Evolutionary conservation across 1,140 invertebrate species (phyloP), one percentile per base, ranked within the genome.

Genomic region (Nylanderia fulva): DNA sequence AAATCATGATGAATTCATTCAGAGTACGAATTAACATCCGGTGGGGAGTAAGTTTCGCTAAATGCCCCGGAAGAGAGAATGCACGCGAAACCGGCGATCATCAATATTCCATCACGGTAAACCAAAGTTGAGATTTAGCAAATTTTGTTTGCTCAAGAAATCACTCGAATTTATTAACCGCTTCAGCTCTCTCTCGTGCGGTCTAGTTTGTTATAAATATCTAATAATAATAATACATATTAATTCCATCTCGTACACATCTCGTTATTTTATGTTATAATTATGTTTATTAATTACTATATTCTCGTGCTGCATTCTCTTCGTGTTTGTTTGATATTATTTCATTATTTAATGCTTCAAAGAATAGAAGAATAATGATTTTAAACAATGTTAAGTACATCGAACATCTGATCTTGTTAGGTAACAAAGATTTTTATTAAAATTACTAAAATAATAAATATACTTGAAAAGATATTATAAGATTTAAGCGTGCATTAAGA

Each of bases 1-100:
- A 80, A 87, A 89, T 89, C 87, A 89, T 89, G 87, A 89, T 84
- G 87, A 88, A 89, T 89, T 89, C 85, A 89, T 89, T 84, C 74
- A 74, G 83, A 89, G 66, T 90, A 79, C 60, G 85, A 85, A 87
- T 89, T 90, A 90, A 83, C 88, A 82, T 90, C 85, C 85, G 88
- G 79, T 88, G 79, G 87, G 84, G 77, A 42, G 36, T 85, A 75
- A 86, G 66, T 88, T 89, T 89, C 68, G 79, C 87, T 88, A 89
- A 89, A 89, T 88, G 85, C 85, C 74, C 45, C 87, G 88, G 87
- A 89, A 86, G 88, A 82, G 66, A 82, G 66, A 82, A 48, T 68
- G 76, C 88, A 84, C 56, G 87, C 87, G 60, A 88, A 86, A 89
- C 85, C 83, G 75, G 83, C 74, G 77, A 88, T 88, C 84, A 89